phyloP scores from a whole-genome alignment of 2,888 invertebrate species.

The Drosophila mayaguana region DNA sequence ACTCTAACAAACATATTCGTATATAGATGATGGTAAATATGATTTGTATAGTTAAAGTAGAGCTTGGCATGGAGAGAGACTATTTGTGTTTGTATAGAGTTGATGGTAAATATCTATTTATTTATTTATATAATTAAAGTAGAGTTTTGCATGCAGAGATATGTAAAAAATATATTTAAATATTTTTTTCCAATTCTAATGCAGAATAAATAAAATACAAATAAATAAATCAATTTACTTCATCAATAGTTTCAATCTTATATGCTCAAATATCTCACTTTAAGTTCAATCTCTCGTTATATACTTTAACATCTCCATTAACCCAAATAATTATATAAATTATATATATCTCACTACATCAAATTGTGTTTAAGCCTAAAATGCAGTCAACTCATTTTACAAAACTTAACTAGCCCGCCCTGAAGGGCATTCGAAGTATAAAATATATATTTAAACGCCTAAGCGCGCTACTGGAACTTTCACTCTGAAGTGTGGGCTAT shows the following conservation, averaged over 20 bases:
- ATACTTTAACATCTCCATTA: background rate
- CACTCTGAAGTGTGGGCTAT: slow-evolving; percentile 57
- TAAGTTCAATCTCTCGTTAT: no score
- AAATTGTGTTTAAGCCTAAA: background rate
- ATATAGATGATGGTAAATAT: background rate
- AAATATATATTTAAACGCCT: slow-evolving; percentile 18
- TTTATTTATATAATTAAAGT: no score
- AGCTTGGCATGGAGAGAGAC: background rate
- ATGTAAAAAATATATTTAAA: no score
- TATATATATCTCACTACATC: background rate
- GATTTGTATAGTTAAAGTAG: background rate
- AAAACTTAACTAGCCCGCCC: background rate
- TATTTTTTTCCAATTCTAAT: no score
- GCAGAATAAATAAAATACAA: no score
- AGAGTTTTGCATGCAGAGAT: no score
- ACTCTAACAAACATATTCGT: background rate
- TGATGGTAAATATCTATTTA: no score
- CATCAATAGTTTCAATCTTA: no score
- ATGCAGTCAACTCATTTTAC: background rate
- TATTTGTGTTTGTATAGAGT: no score
- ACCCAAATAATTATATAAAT: background rate
- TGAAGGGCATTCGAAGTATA: slow-evolving; percentile 6
- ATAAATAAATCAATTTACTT: no score
- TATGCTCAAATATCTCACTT: no score
- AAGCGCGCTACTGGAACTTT: slow-evolving; percentile 53